phyloP scores from a whole-genome alignment of 2,113 vertebrate species.

The Neopipo cinnamomea region DNA sequence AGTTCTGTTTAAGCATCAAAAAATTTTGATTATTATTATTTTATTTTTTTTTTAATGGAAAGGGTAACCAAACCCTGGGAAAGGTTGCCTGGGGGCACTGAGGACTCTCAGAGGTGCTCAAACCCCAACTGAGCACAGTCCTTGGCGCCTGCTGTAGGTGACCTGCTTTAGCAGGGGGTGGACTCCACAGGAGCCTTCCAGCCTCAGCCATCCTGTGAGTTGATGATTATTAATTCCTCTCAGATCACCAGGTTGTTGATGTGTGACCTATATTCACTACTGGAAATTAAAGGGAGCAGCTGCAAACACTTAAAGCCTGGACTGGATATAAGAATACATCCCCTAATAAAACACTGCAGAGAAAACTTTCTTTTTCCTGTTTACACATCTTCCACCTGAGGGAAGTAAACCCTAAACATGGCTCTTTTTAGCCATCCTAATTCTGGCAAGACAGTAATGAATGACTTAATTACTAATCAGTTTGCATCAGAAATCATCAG shows the following conservation, averaged over 20 bases:
- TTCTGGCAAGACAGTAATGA: neutral
- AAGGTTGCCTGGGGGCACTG: neutral
- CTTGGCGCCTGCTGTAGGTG: neutral
- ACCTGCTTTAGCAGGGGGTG: neutral
- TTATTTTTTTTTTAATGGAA: too few relatives aligned
- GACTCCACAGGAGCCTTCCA: neutral
- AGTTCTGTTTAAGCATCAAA: neutral
- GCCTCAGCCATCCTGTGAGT: neutral
- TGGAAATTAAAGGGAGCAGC: neutral
- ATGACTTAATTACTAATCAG: conserved; percentile 5
- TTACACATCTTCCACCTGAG: neutral
- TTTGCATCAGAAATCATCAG: neutral
- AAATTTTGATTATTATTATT: neutral
- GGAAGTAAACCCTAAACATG: neutral
- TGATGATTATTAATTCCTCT: neutral
- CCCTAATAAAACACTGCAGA: neutral
- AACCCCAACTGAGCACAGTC: rapidly evolving
- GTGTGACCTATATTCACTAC: neutral
- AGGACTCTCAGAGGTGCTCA: neutral
- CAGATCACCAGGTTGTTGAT: neutral
- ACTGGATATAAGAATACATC: neutral
- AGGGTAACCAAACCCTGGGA: neutral
- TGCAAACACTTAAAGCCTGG: neutral
- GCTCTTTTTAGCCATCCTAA: conserved; percentile 4
- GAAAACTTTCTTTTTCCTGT: neutral